phyloP scores from a whole-genome alignment of 2,113 vertebrate genomes.

The Ginglymostoma cirratum region DNA sequence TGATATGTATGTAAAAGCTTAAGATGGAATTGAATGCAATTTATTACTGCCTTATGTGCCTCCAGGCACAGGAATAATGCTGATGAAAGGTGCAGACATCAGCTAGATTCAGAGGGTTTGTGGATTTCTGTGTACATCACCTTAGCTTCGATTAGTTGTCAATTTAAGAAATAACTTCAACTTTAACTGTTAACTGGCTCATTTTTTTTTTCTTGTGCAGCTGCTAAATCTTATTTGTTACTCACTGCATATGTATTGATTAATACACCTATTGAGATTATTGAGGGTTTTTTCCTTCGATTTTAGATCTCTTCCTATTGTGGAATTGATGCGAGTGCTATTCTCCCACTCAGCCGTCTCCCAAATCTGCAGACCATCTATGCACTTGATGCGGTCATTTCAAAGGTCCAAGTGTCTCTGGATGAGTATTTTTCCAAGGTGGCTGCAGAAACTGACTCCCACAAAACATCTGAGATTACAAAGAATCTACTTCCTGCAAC shows the following conservation, averaged over 20 bases:
- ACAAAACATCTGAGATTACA: constrained; percentile 84
- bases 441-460: constrained; percentile 77
- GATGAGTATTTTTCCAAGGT: constrained; percentile 93
- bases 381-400: constrained; percentile 87
- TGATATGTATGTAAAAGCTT: neutral
- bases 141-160: neutral
- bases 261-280: neutral
- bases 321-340: constrained; percentile 71
- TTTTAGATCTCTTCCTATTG: constrained; percentile 90
- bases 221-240: neutral
- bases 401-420: constrained; percentile 93
- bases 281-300: constrained; percentile 21
- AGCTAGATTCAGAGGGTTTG: neutral
- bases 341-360: constrained; percentile 79
- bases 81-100: neutral
- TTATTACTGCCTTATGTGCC: neutral
- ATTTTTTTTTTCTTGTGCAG: neutral
- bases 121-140: neutral
- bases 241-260: neutral
- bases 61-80: neutral
- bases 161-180: neutral
- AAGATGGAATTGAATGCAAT: neutral
- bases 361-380: constrained; percentile 93
- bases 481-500: constrained; percentile 92
- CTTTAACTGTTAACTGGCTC: neutral